phyloP scores from a whole-genome alignment of 1,140 invertebrate genomes.

The Aphaenogaster ashmeadi region DNA sequence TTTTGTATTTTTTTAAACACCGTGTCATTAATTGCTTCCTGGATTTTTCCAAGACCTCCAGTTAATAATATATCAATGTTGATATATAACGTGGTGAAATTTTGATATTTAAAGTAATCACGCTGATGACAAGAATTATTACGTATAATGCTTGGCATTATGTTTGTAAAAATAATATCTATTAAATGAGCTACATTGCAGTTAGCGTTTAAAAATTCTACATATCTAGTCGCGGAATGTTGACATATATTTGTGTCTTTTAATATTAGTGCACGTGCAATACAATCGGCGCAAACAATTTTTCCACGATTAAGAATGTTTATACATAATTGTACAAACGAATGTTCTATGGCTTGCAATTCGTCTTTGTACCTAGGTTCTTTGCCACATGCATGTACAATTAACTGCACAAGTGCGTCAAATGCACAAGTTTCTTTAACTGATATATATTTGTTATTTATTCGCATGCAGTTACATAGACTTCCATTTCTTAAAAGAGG shows the following conservation, averaged over 20 bases:
- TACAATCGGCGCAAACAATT: neutral
- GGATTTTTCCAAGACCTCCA: neutral
- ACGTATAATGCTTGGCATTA: conserved; percentile 3
- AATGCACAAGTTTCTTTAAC: conserved; percentile 19
- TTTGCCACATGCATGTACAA: conserved; percentile 18
- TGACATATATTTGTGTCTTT: neutral
- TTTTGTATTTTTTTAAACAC: neutral
- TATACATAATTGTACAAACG: neutral
- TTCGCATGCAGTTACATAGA: neutral
- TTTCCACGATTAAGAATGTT: neutral
- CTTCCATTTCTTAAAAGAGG: neutral
- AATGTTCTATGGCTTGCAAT: neutral
- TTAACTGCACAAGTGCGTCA: neutral
- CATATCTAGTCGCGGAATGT: neutral
- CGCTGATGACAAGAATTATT: neutral
- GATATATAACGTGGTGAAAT: neutral
- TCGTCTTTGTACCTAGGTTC: neutral
- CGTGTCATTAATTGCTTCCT: conserved; percentile 1
- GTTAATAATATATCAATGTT: neutral
- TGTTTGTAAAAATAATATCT: neutral
- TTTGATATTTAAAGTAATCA: neutral
- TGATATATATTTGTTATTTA: neutral
- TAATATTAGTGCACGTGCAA: neutral
- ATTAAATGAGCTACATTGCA: neutral
- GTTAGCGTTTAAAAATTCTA: conserved; percentile 13